Evolutionary conservation across 2,113 vertebrate species (phyloP).

Genomic region (Tychaedon coryphoeus): DNA sequence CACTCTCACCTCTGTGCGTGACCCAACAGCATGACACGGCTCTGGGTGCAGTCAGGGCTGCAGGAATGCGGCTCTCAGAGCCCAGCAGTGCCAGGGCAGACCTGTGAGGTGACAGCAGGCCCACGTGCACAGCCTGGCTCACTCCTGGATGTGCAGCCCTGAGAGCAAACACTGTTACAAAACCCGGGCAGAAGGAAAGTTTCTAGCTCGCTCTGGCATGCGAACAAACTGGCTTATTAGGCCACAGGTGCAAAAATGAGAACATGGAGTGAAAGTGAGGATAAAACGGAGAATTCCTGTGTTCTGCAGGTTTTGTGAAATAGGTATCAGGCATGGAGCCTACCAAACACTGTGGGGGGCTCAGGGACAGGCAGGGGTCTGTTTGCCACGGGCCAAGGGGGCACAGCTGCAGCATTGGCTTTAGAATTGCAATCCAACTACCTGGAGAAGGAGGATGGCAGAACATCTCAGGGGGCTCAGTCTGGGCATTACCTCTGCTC

Average conservation of each 20-base stretch:
- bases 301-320: slow-evolving; percentile 11
- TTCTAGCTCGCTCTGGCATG: slow-evolving; percentile 6
- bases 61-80: not conserved
- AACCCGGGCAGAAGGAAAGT: not conserved
- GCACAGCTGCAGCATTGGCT: not conserved
- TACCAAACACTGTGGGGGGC: not conserved
- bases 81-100: not conserved
- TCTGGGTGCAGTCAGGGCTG: not conserved
- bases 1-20: not conserved
- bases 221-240: slow-evolving; percentile 41
- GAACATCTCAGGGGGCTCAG: not conserved
- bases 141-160: not conserved
- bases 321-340: not conserved
- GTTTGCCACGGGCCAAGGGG: not conserved
- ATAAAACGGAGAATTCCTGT: not conserved
- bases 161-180: not conserved
- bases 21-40: rapidly evolving
- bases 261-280: not conserved
- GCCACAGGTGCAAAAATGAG: slow-evolving; percentile 22
- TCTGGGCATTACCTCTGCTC: not conserved
- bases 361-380: not conserved
- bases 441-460: not conserved
- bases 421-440: not conserved
- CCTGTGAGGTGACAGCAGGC: not conserved
- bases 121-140: not conserved